A percentile compares a stretch with the other conserved stretches of the same genome.
Evolutionary conservation across 2,797 vertebrate species (phyloP).

Genomic region (Chloroceryle amazona): DNA sequence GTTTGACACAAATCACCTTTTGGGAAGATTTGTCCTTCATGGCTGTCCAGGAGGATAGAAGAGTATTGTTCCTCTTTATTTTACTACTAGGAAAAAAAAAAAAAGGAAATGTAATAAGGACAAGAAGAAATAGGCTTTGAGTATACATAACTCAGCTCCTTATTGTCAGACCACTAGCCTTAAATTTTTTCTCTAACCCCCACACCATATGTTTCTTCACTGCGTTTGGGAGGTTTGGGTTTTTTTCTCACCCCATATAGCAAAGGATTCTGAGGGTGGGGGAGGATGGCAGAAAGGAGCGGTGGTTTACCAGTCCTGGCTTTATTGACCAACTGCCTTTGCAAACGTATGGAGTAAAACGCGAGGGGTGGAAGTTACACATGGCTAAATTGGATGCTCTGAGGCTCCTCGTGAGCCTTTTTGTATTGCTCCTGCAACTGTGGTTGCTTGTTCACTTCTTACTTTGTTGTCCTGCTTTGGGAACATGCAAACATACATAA

Average conservation of each 20-base stretch:
- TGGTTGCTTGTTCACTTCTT: neutral
- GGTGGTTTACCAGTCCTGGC: neutral
- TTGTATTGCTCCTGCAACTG: neutral
- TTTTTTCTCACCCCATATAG: neutral
- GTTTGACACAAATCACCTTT: neutral
- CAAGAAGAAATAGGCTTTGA: neutral
- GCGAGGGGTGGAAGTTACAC: neutral
- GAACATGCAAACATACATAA: neutral
- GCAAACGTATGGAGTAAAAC: accelerated
- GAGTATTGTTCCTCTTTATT: neutral
- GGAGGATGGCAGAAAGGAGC: no score
- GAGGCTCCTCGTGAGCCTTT: neutral
- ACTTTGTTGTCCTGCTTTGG: neutral
- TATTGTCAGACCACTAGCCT: neutral
- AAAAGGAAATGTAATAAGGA: neutral
- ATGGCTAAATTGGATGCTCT: accelerated
- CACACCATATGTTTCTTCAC: neutral
- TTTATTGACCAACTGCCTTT: neutral
- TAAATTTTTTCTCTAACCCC: neutral
- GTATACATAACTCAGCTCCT: accelerated
- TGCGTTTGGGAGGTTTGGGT: neutral
- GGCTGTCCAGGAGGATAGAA: neutral
- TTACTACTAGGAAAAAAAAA: neutral
- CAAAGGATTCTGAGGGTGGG: neutral
- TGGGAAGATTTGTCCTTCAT: neutral